phyloP scores from a whole-genome alignment of 2,113 vertebrate species.

The Romanogobio albipinnatus region DNA sequence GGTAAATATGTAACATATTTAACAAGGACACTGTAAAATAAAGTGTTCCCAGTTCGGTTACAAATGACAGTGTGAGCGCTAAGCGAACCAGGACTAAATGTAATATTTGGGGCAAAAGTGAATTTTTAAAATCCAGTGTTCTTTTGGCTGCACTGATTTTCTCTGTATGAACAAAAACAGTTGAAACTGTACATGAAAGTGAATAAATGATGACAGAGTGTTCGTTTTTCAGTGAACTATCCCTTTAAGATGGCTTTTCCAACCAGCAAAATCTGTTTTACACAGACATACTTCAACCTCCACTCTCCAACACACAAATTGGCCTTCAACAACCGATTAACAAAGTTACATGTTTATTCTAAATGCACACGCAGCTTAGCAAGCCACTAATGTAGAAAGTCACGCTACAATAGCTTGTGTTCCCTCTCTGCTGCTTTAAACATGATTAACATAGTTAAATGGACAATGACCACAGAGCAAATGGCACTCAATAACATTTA shows the following conservation, averaged over 20 bases:
- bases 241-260: not conserved
- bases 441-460: conserved; percentile 56
- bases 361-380: not conserved
- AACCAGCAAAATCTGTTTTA: not conserved
- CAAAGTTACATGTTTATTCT: not conserved
- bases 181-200: not conserved
- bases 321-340: not conserved
- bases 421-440: conserved; percentile 2
- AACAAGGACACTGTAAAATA: too few relatives aligned
- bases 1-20: too few relatives aligned
- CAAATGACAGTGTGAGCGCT: too few relatives aligned
- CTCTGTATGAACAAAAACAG: not conserved
- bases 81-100: too few relatives aligned
- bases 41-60: too few relatives aligned
- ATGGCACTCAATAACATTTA: conserved; percentile 31
- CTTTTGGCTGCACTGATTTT: not conserved
- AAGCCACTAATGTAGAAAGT: not conserved
- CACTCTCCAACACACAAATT: not conserved
- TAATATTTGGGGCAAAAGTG: too few relatives aligned
- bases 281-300: not conserved
- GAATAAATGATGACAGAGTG: not conserved
- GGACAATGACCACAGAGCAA: conserved; percentile 44
- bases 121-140: not conserved
- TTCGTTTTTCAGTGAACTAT: not conserved
- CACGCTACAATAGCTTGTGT: not conserved